Evolutionary conservation across 2,113 vertebrate genomes (phyloP).

Genomic region (Hyperopisus bebe): DNA sequence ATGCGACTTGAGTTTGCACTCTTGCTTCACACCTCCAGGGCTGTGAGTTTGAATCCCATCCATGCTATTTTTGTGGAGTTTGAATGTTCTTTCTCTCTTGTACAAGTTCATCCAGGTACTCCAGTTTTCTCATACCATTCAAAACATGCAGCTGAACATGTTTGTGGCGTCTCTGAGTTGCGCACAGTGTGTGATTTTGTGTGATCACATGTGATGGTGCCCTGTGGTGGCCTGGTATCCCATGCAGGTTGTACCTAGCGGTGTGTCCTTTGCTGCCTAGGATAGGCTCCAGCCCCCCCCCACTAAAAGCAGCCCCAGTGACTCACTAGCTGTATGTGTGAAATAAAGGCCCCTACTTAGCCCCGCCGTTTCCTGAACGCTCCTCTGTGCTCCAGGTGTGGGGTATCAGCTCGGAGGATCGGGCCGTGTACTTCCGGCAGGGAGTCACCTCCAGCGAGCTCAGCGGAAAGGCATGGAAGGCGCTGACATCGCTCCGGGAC

Average conservation of each 20-base stretch:
- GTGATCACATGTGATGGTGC: neutral
- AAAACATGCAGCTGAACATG: neutral
- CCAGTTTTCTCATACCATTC: neutral
- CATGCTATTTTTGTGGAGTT: neutral
- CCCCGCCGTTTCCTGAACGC: neutral
- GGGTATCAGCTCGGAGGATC: constrained; percentile 75
- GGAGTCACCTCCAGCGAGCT: constrained; percentile 85
- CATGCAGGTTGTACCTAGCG: neutral
- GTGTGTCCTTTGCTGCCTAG: neutral
- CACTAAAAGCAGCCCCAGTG: neutral
- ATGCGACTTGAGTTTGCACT: neutral
- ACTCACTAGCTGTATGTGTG: neutral
- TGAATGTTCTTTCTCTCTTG: neutral
- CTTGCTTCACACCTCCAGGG: neutral
- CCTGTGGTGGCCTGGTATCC: neutral
- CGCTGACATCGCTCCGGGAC: constrained; percentile 65
- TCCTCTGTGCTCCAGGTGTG: constrained; percentile 69
- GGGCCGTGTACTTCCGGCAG: constrained; percentile 80
- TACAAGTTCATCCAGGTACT: neutral
- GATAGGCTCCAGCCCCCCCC: neutral
- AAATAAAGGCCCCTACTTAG: neutral
- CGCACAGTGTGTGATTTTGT: neutral
- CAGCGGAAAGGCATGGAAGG: constrained; percentile 90
- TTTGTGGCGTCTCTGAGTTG: neutral
- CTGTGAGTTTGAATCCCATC: neutral